phyloP scores from a whole-genome alignment of 1,140 invertebrate species.

The Meteorus sp. region DNA sequence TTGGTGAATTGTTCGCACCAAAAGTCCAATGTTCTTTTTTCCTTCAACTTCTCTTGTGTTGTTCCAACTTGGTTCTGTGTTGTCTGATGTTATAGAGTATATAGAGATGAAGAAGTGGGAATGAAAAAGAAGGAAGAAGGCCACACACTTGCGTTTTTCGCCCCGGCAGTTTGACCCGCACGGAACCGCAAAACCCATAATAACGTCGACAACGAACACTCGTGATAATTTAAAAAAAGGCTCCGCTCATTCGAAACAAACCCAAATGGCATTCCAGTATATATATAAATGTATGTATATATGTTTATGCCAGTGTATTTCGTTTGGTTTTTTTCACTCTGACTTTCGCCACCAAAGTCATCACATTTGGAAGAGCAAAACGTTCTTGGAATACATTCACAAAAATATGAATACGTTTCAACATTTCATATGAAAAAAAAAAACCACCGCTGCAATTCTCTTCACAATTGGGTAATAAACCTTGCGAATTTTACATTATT shows the following conservation, averaged over 20 bases:
- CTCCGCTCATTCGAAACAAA: slow-evolving; percentile 21
- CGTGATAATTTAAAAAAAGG: slow-evolving; percentile 26
- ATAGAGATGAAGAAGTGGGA: no score
- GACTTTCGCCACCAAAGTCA: neutral
- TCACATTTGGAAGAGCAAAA: slow-evolving; percentile 14
- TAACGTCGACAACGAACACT: slow-evolving; percentile 30
- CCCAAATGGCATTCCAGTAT: slow-evolving; percentile 13
- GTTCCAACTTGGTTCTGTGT: no score
- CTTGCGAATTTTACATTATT: no score
- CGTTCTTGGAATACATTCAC: slow-evolving; percentile 17
- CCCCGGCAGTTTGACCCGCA: slow-evolving; percentile 27
- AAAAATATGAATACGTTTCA: neutral
- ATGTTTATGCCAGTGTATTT: neutral
- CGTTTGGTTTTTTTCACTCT: neutral
- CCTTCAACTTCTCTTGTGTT: no score
- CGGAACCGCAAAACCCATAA: slow-evolving; percentile 35
- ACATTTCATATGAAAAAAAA: neutral
- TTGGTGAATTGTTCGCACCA: slow-evolving; percentile 26
- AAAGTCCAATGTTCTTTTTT: slow-evolving; percentile 14
- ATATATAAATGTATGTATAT: slow-evolving; percentile 15
- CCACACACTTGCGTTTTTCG: slow-evolving; percentile 17
- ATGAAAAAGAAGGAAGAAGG: neutral
- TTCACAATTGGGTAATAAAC: no score
- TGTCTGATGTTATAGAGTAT: no score
- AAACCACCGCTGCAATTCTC: neutral